Evolutionary conservation across 1,140 invertebrate genomes (phyloP).

Genomic region (Hylaeus anthracinus): DNA sequence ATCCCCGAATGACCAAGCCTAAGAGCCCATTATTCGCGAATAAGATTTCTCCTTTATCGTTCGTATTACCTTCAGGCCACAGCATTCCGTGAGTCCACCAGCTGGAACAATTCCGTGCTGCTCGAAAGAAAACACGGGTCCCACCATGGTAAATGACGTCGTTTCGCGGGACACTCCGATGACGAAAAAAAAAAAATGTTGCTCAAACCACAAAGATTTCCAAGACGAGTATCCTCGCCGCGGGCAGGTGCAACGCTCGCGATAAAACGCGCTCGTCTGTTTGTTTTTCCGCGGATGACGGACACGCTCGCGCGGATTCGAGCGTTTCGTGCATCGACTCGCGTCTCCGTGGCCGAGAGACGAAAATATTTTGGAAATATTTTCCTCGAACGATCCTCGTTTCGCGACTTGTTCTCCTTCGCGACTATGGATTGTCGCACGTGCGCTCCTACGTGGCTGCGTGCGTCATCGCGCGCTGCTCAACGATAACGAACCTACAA

Average conservation of each 20-base stretch:
- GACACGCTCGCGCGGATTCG: background rate
- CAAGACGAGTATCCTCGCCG: background rate
- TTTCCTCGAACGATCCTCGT: background rate
- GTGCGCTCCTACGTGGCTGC: conserved; percentile 25
- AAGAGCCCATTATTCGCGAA: too few relatives aligned
- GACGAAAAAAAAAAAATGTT: background rate
- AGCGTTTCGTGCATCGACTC: conserved; percentile 2
- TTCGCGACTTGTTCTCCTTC: conserved; percentile 41
- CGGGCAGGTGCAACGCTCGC: background rate
- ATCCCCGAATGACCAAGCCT: too few relatives aligned
- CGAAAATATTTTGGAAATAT: conserved; percentile 48
- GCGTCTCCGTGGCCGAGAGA: conserved; percentile 2
- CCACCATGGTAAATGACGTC: background rate
- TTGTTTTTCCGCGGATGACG: conserved; percentile 28
- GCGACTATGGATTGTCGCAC: conserved; percentile 8
- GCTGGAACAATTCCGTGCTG: too few relatives aligned
- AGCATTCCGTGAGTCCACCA: background rate
- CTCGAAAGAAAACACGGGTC: too few relatives aligned
- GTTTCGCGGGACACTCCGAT: background rate
- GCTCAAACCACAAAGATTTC: conserved; percentile 29
- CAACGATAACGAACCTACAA: conserved; percentile 46
- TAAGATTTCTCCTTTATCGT: too few relatives aligned
- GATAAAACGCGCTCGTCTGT: conserved; percentile 30
- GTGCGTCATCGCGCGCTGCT: conserved; percentile 44
- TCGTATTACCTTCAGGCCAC: too few relatives aligned